Evolutionary conservation across 2,888 invertebrate species (phyloP).

Genomic region (Monoplex corrugatus): DNA sequence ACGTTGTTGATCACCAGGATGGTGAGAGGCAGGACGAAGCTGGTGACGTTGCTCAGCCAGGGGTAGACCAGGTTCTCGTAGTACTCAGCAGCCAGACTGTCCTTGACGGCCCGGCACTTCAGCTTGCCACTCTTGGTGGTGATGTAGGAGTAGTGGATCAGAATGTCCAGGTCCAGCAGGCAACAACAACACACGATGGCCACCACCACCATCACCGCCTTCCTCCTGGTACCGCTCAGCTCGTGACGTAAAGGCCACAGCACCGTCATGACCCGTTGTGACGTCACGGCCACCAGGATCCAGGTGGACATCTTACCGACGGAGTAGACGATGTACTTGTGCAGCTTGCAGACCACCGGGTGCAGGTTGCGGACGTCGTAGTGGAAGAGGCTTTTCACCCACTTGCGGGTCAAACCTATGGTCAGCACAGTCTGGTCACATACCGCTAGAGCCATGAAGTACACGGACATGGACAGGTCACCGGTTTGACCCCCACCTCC

Average conservation of each 20-base stretch:
- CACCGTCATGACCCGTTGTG: background rate
- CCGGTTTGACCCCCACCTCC: background rate
- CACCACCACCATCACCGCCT: background rate
- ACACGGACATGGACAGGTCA: background rate
- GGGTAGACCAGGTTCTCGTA: background rate
- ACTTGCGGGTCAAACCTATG: background rate
- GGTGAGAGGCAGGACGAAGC: background rate
- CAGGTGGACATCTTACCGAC: background rate
- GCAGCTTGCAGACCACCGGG: background rate
- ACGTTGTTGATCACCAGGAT: background rate
- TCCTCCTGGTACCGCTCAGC: background rate
- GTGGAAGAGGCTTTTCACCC: background rate
- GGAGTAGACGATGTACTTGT: background rate
- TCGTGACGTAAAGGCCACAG: slow-evolving; percentile 7
- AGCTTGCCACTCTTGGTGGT: background rate
- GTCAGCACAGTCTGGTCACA: background rate
- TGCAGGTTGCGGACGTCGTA: background rate
- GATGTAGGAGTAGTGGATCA: background rate
- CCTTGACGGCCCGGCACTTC: background rate
- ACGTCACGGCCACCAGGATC: slow-evolving; percentile 14
- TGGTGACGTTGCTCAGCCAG: background rate
- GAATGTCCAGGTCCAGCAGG: background rate
- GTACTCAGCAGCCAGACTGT: background rate
- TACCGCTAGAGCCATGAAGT: background rate
- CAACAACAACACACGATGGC: background rate